phyloP scores from a whole-genome alignment of 2,113 vertebrate genomes.

The Bagarius yarrelli region DNA sequence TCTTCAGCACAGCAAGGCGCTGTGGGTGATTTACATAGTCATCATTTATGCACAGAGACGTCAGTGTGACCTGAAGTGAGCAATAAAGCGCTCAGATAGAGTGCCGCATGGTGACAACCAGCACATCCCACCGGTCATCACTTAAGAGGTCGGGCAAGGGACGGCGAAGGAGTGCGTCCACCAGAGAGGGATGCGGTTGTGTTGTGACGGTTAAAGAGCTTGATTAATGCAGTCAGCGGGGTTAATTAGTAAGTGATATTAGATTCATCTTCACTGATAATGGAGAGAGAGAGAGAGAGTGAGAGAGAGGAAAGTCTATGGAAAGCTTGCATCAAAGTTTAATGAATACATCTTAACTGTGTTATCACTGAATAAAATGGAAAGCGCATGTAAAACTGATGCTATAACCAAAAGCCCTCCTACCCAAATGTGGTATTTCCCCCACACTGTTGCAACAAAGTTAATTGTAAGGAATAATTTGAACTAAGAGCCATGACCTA shows the following conservation, averaged over 20 bases:
- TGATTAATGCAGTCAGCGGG: slow-evolving; percentile 58
- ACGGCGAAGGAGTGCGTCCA: slow-evolving; percentile 49
- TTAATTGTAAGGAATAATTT: not conserved
- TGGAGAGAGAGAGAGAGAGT: slow-evolving; percentile 12
- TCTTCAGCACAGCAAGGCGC: slow-evolving; percentile 65
- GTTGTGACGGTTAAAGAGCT: slow-evolving; percentile 35
- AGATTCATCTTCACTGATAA: slow-evolving; percentile 47
- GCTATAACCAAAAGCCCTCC: not conserved
- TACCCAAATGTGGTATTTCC: too few relatives aligned
- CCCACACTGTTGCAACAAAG: not conserved
- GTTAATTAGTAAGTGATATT: slow-evolving; percentile 64
- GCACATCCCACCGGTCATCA: slow-evolving; percentile 72
- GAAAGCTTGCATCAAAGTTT: not conserved
- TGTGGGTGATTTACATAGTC: slow-evolving; percentile 73
- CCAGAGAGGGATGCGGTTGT: slow-evolving; percentile 36
- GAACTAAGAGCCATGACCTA: not conserved
- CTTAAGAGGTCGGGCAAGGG: slow-evolving; percentile 19
- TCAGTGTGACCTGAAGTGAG: slow-evolving; percentile 62
- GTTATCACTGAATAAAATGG: not conserved
- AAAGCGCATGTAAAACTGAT: not conserved
- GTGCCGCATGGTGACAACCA: slow-evolving; percentile 50
- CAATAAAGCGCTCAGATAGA: slow-evolving; percentile 71
- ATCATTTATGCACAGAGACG: slow-evolving; percentile 67
- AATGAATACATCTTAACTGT: not conserved
- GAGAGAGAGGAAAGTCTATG: not conserved